Evolutionary conservation across 2,888 invertebrate genomes (phyloP).

Genomic region (Yponomeuta sedellus): DNA sequence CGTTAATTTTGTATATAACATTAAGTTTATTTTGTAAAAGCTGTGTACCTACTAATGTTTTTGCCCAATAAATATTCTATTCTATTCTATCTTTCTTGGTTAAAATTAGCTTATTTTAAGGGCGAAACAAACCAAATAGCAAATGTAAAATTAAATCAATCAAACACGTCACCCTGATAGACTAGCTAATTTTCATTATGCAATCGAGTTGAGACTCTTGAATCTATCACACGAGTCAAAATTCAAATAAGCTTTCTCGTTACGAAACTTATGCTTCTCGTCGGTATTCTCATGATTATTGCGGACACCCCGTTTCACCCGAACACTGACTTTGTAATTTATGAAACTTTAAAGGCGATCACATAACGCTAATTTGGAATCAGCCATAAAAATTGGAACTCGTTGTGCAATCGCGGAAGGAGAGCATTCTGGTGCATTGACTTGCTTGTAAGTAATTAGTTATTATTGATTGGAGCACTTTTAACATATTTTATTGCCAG

Average conservation of each 20-base stretch:
- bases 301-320: not conserved
- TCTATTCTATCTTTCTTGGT: not conserved
- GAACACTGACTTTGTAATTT: conserved; percentile 1
- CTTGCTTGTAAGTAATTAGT: not conserved
- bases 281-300: not conserved
- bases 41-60: too few species aligned
- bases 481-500: too few species aligned
- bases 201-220: not conserved
- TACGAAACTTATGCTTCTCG: not conserved
- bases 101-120: not conserved
- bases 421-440: not conserved
- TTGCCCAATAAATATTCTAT: too few species aligned
- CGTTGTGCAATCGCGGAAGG: not conserved
- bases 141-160: conserved; percentile 6
- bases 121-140: too few species aligned
- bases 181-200: not conserved
- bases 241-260: conserved; percentile 16
- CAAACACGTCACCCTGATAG: not conserved
- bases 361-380: not conserved
- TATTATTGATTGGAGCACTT: too few species aligned
- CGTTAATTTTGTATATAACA: too few species aligned
- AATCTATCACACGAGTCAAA: conserved; percentile 12
- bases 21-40: too few species aligned
- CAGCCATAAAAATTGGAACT: not conserved
- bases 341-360: not conserved